Conservation (phyloP, 92 coral and sea anemone genomes). For the Blastomussa wellsi region DNA sequence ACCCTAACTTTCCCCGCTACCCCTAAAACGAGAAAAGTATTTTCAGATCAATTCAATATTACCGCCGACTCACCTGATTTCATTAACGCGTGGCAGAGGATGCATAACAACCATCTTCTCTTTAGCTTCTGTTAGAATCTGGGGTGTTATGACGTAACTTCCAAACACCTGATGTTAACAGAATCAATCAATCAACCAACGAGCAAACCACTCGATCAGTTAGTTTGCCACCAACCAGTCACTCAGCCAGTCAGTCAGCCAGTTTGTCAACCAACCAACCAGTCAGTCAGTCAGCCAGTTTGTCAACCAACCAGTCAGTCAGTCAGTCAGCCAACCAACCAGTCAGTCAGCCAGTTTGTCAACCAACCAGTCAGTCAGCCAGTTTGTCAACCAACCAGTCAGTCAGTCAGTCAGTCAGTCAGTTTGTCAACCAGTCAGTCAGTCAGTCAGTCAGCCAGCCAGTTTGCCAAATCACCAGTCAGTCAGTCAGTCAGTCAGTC, state of each 20-base stretch:
- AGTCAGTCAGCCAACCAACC: no score
- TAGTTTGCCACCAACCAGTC: background rate
- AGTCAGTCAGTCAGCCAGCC: background rate
- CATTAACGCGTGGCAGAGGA: constrained; percentile 92
- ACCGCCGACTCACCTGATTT: constrained; percentile 78
- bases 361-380: background rate
- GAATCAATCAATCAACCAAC: constrained; percentile 9
- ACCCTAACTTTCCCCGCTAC: background rate
- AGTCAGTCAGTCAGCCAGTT: background rate
- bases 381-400: constrained; percentile 8
- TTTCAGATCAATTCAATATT: no score
- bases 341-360: background rate
- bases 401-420: background rate
- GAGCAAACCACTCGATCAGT: background rate
- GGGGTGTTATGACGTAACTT: constrained; percentile 88
- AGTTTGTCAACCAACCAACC: background rate
- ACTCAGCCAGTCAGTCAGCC: background rate
- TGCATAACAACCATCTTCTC: constrained; percentile 99
- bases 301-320: background rate
- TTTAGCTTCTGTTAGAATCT: constrained; percentile 88
- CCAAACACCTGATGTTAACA: constrained; percentile 78
- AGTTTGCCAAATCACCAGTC: background rate
- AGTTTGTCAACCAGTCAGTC: background rate
- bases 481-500: no score
- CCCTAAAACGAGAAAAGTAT: no score